Evolutionary conservation across 2,888 invertebrate genomes (phyloP), one percentile per base, ranked within the genome.

Genomic region (Beris chalybata): DNA sequence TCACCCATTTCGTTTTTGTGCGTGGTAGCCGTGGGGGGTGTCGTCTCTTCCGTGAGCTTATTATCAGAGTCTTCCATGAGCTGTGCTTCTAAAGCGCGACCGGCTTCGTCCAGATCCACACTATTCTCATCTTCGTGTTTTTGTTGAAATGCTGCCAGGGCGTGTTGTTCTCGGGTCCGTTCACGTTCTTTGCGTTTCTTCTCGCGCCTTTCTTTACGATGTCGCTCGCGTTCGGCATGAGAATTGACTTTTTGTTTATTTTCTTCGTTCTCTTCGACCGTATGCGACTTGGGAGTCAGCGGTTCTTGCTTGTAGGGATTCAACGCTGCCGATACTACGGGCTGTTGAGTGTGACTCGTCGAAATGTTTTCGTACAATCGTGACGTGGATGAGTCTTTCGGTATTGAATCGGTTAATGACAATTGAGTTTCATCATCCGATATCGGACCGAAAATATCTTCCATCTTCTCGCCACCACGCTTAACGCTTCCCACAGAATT

Each of bases 361-460:
- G 69, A 11, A 67, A 67, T 12, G 61, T n/a, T 67, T 66, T 70
- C 4, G 31, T 66, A 66, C 45, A 64, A 55, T 1, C 55, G 56
- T 22, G 64, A 57, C 4, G 64, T 54, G 22, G 63, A 15, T 4
- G 57, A 53, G 29, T 63, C 59, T 50, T 56, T 63, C 15, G 52
- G 66, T 0, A 70, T 15, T 0, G 71, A 69, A 29, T 73, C 75
- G 7, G 74, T 75, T 30, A 76, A 77, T 0, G 78, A 75, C 9
- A 76, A 69, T 32, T 77, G 77, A 1, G 76, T 74, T 45, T 80
- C 78, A 70, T 87, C 87, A 74, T 91, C 93, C 1, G 93, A 92
- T 68, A 93, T 82, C 11, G 92, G 91, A 0, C 93, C 93, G 79
- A 93, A 93, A 69, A 93, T 93, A 72, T 92, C 92, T 78, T 93